Conservation (phyloP, 2,113 vertebrate genomes). For the Marmota flaviventris region DNA sequence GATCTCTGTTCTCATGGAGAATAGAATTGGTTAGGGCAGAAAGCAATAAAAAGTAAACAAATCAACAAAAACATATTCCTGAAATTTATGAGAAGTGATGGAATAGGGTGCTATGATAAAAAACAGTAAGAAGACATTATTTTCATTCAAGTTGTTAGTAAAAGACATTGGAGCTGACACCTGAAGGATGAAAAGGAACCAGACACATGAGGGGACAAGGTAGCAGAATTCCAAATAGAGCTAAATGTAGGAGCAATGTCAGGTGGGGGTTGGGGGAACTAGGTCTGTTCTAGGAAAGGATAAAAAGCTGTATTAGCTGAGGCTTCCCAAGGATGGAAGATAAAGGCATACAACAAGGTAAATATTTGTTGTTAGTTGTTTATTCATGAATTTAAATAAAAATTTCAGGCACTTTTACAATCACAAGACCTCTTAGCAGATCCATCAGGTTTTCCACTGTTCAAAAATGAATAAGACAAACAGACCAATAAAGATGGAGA, state of each 20-base stretch:
- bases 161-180: background rate
- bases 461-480: background rate
- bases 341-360: background rate
- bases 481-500: background rate
- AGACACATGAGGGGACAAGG: background rate
- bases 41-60: background rate
- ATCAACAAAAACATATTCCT: background rate
- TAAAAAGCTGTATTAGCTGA: background rate
- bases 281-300: background rate
- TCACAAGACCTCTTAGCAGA: background rate
- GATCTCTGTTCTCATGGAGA: background rate
- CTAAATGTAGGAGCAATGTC: no score
- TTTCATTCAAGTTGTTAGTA: background rate
- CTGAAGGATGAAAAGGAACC: background rate
- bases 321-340: background rate
- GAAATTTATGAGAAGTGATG: background rate
- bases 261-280: no score
- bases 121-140: background rate
- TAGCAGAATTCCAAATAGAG: background rate
- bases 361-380: background rate
- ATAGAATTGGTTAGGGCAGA: no score
- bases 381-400: slow-evolving; percentile 21
- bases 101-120: background rate
- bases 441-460: background rate
- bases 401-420: background rate